phyloP scores from a whole-genome alignment of 2,888 invertebrate genomes.

The Acleris emargana region DNA sequence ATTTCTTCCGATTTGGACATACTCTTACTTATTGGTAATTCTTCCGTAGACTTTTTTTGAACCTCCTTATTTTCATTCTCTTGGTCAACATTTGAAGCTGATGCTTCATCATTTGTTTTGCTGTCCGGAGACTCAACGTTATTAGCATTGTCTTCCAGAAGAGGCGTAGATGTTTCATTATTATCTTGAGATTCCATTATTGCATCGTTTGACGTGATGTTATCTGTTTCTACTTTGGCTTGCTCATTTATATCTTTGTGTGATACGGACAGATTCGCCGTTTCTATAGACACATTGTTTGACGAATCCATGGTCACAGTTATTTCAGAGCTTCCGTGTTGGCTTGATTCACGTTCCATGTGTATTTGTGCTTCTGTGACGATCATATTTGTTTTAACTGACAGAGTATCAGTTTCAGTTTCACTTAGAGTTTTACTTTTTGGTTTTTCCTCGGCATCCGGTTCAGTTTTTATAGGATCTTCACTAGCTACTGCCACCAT shows the following conservation, averaged over 20 bases:
- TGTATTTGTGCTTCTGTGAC: slow-evolving; percentile 82
- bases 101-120: slow-evolving; percentile 35
- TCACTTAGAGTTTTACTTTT: slow-evolving; percentile 70
- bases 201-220: slow-evolving; percentile 17
- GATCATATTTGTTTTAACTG: slow-evolving; percentile 78
- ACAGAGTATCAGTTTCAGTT: slow-evolving; percentile 77
- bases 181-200: slow-evolving; percentile 38
- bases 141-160: slow-evolving; percentile 28
- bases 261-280: slow-evolving; percentile 66
- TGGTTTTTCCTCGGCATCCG: slow-evolving; percentile 53
- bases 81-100: slow-evolving; percentile 17
- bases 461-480: slow-evolving; percentile 54
- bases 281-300: slow-evolving; percentile 76
- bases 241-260: slow-evolving; percentile 63
- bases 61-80: slow-evolving; percentile 35
- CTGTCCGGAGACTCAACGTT: slow-evolving; percentile 37
- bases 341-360: slow-evolving; percentile 72
- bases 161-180: slow-evolving; percentile 38
- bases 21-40: slow-evolving; percentile 38
- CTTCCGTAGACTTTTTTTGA: slow-evolving; percentile 2
- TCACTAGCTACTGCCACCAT: slow-evolving; percentile 40
- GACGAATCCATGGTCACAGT: slow-evolving; percentile 73
- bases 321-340: slow-evolving; percentile 73
- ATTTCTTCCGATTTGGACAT: slow-evolving; percentile 37
- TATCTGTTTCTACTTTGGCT: slow-evolving; percentile 42